Conservation (phyloP, 2,113 vertebrate genomes). For the Chauna torquata region DNA sequence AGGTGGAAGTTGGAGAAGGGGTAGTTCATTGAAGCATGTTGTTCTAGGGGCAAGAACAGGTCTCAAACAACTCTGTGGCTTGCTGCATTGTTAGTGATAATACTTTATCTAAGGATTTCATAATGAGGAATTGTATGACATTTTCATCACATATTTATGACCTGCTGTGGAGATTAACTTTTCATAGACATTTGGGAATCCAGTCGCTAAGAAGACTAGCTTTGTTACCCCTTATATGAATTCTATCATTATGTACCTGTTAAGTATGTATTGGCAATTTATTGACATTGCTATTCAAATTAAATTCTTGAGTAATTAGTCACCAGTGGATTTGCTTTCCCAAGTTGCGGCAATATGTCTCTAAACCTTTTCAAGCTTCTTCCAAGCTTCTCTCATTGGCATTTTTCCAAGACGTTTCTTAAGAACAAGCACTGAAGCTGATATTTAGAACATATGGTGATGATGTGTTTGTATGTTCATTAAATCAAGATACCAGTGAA, state of each 20-base stretch:
- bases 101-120: conserved; percentile 48
- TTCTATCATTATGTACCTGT: conserved; percentile 46
- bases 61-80: background rate
- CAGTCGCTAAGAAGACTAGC: background rate
- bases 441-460: conserved; percentile 82
- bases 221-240: conserved; percentile 45
- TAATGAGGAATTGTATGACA: conserved; percentile 37
- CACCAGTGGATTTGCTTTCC: conserved; percentile 77
- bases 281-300: conserved; percentile 76
- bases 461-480: conserved; percentile 83
- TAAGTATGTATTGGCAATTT: conserved; percentile 73
- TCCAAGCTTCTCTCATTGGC: conserved; percentile 76
- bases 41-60: background rate
- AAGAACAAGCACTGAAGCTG: conserved; percentile 76
- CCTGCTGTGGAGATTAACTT: conserved; percentile 45
- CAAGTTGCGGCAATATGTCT: conserved; percentile 77
- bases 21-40: background rate
- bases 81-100: conserved; percentile 5
- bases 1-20: background rate
- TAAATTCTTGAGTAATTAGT: conserved; percentile 78
- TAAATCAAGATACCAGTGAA: conserved; percentile 83
- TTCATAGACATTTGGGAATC: conserved; percentile 67
- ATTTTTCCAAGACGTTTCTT: conserved; percentile 80
- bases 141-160: conserved; percentile 69
- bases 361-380: conserved; percentile 79